Evolutionary conservation across 2,113 vertebrate genomes (phyloP), one percentile per base, ranked within the genome.

Genomic region (Haliaeetus leucogaster): DNA sequence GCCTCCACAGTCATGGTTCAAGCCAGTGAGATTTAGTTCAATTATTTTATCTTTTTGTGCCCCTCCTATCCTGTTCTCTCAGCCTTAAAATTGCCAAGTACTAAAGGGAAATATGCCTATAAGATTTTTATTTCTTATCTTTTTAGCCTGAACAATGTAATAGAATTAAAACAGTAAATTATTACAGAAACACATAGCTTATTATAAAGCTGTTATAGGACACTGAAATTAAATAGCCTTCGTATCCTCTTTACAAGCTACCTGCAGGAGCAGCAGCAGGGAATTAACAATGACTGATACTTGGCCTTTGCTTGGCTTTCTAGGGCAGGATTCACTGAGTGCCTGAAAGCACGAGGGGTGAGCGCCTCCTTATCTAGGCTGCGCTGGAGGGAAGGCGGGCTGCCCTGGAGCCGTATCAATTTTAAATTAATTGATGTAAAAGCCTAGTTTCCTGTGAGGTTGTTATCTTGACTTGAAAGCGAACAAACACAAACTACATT

Each of bases 151-250:
- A 89, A 79, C 12, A 84, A 36, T 0, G 3, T 47, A 77, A 88
- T 42, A 48, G 58, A 73, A 92, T 90, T 83, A 92, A 88, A 88
- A 0, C 17, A 82, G 16, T 59, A 50, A 84, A 76, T 86, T 90
- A 66, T 66, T 84, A 55, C 34, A 91, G 59, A 79, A 52, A 52
- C 16, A 86, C 56, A 52, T 11, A 55, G 26, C 48, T 90, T 74
- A 68, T 91, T 95, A 95, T 63, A 63, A 84, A 86, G 43, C 26
- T 81, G 65, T 65, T 76, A 61, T 4, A 15, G 53, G 74, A 77
- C 48, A 53, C 27, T 50, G 78, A 95, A 92, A 94, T 90, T 61
- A 74, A 90, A 83, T 11, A 68, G n/a, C 58, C 20, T 94, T 78
- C 74, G 50, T 47, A 67, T 50, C 17, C 23, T 94, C 56, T 93